Conservation (phyloP, 2,113 vertebrate genomes). For the Nothocercus julius region DNA sequence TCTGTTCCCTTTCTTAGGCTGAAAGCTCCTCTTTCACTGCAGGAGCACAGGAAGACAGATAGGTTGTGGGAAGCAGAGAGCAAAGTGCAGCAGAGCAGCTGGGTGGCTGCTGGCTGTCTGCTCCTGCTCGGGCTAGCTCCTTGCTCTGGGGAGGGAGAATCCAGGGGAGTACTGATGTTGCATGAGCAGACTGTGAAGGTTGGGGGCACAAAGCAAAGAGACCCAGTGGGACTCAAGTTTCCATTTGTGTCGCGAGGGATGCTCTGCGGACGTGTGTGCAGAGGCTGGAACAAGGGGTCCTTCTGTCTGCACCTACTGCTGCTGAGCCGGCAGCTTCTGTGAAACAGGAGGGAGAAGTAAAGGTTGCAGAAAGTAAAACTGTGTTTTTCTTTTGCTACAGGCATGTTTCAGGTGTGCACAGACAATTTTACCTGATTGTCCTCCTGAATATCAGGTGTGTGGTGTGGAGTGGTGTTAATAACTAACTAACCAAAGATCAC, state of each 20-base stretch:
- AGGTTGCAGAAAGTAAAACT: background rate
- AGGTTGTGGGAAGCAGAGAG: background rate
- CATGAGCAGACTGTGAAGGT: background rate
- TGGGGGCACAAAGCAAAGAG: background rate
- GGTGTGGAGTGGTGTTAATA: background rate
- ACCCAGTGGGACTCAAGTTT: background rate
- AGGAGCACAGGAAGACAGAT: background rate
- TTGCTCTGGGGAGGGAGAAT: background rate
- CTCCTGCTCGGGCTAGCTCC: background rate
- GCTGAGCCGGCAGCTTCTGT: background rate
- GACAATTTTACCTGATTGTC: conserved; percentile 11
- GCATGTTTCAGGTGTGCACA: conserved; percentile 6
- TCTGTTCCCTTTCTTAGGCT: background rate
- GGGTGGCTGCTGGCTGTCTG: background rate
- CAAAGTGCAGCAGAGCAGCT: background rate
- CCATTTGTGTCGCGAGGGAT: fast-evolving
- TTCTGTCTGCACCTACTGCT: background rate
- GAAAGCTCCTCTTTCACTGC: background rate
- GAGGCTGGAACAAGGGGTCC: fast-evolving
- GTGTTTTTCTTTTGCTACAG: conserved; percentile 44
- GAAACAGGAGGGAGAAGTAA: background rate
- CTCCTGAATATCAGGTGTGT: conserved; percentile 35
- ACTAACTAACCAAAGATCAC: conserved; percentile 52
- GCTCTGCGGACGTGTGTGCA: background rate
- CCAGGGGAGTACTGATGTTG: background rate